Evolutionary conservation across 2,888 invertebrate genomes (phyloP), one percentile per base, ranked within the genome.

Genomic region (Ennomos erosarius): DNA sequence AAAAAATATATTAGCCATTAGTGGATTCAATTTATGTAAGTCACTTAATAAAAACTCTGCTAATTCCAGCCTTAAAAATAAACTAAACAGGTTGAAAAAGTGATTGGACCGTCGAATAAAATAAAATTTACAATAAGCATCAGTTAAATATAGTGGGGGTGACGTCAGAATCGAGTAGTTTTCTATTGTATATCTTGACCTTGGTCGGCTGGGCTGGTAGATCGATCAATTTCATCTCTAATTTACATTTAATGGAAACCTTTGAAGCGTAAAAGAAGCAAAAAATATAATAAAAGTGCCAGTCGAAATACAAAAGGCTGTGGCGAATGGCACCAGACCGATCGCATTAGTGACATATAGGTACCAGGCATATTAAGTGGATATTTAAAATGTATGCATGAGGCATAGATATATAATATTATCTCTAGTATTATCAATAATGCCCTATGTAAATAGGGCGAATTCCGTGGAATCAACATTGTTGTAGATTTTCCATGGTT

Each of bases 221-320:
- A 76, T 75, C 71, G 76, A 80, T 78, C 78, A 75, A 81, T 79
- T 82, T 79, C 76, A 79, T 79, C 76, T 76, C 68, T 77, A 78
- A 82, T 81, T 82, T 79, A 77, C 75, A 77, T 81, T 80, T 76
- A 79, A 81, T 84, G 74, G 75, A 82, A 79, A 78, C 71, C 67
- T 70, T 72, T 61, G 64, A 49, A 74, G 73, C 79, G 79, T 78
- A 80, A 26, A 81, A 78, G 66, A 62, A 64, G 64, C 72, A 67
- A 71, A 65, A 64, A 70, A 59, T 64, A 45, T 54, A 45, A 68
- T 16, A 54, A 43, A 55, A 52, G 65, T 74, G 60, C 64, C 66
- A 65, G 56, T 42, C 58, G 55, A 61, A 71, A 70, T 68, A 65
- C 50, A 64, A 73, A 75, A 79, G 73, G 74, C 74, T 78, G 74